Evolutionary conservation across 2,888 invertebrate genomes (phyloP).

Genomic region (Lasioglossum zephyrum): DNA sequence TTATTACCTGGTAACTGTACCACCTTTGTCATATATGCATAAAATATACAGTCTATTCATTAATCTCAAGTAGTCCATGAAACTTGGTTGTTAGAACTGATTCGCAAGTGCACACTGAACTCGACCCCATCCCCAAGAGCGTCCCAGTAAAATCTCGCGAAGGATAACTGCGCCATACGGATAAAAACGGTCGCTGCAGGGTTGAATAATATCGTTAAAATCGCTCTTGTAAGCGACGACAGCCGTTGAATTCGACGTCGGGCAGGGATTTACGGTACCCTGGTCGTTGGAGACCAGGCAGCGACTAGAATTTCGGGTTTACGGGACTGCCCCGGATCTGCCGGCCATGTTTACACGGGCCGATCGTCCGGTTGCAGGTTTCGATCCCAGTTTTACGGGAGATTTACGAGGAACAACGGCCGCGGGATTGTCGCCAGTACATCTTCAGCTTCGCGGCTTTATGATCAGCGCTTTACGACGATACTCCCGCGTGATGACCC

Average conservation of each 20-base stretch:
- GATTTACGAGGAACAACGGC: slow-evolving; percentile 45
- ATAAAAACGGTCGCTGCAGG: background rate
- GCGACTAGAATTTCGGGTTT: slow-evolving; percentile 23
- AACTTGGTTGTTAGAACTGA: background rate
- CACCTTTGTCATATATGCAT: background rate
- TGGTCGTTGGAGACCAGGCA: background rate
- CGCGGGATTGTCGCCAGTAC: slow-evolving; percentile 29
- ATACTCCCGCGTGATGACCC: slow-evolving; percentile 30
- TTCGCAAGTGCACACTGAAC: background rate
- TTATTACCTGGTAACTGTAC: background rate
- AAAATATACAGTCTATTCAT: background rate
- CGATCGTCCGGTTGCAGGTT: slow-evolving; percentile 13
- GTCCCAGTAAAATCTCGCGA: background rate
- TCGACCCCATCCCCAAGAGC: background rate
- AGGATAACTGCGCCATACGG: background rate
- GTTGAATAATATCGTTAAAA: background rate
- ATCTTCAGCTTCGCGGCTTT: slow-evolving; percentile 43
- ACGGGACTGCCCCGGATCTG: background rate
- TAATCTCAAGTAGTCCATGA: background rate
- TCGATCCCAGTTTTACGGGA: slow-evolving; percentile 41
- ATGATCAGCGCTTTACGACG: slow-evolving; percentile 46
- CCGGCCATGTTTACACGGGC: slow-evolving; percentile 14
- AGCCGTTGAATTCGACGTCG: background rate
- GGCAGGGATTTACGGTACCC: slow-evolving; percentile 19
- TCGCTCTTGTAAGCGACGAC: background rate